phyloP scores from a whole-genome alignment of 2,888 invertebrate species.

The Asteroscopus sphinx region DNA sequence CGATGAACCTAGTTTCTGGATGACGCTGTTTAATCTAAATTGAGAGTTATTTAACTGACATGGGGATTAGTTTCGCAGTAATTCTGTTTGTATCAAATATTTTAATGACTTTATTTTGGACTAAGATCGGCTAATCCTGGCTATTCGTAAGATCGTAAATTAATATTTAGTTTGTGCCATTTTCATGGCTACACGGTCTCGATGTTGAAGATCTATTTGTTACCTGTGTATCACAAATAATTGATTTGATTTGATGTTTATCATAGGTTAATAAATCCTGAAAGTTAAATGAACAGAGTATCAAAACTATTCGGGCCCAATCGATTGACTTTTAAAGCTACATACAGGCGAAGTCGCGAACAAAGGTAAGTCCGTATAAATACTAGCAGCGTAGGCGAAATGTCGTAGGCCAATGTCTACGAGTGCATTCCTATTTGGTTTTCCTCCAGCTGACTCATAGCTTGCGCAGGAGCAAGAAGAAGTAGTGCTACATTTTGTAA shows the following conservation, averaged over 20 bases:
- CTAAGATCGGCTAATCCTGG: conserved; percentile 20
- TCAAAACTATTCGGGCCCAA: too few relatives aligned
- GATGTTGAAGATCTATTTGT: too few relatives aligned
- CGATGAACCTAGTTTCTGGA: conserved; percentile 43
- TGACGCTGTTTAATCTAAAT: conserved; percentile 22
- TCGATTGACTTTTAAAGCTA: background rate
- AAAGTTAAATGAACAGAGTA: too few relatives aligned
- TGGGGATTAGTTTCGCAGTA: conserved; percentile 22
- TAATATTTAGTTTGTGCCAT: conserved; percentile 7
- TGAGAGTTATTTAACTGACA: conserved; percentile 29
- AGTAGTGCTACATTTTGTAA: background rate
- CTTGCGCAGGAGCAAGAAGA: conserved; percentile 1
- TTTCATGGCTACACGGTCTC: background rate
- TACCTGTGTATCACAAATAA: too few relatives aligned
- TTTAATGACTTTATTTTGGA: conserved; percentile 25
- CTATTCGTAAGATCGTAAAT: conserved; percentile 13
- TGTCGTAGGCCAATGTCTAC: conserved; percentile 4
- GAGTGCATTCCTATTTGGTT: conserved; percentile 8
- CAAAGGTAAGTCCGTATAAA: conserved; percentile 1
- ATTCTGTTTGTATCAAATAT: conserved; percentile 8
- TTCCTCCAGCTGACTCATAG: conserved; percentile 9
- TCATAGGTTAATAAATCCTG: too few relatives aligned
- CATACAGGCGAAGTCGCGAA: background rate
- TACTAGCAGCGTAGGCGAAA: background rate
- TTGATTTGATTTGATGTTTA: too few relatives aligned